Evolutionary conservation across 2,797 vertebrate species (phyloP), one percentile per base, ranked within the genome.

Genomic region (Tragelaphus eurycerus): DNA sequence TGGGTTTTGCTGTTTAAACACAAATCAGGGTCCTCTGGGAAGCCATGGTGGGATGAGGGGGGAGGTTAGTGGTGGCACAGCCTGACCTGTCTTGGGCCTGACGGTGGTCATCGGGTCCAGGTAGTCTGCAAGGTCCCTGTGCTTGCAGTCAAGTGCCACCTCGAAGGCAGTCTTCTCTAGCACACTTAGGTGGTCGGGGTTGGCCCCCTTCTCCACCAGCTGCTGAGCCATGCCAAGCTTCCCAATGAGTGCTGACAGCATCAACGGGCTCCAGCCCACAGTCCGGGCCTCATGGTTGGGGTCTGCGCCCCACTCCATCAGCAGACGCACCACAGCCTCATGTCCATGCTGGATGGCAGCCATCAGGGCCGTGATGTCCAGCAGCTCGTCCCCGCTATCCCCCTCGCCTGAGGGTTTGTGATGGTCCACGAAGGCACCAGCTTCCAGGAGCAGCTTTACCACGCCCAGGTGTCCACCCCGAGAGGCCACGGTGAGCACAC

Each of bases 221-320:
- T 99, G 99, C 98, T 99, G 99, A 67, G 99, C 99, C 97, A 99
- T 98, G 43, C 98, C 98, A 86, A 99, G 99, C 98, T 99, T 99
- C 48, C 99, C 99, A 1, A 99, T 99, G 50, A 99, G 98, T 0
- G 99, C 99, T 1, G 99, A 99, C 93, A 99, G 98, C 99, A 99
- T 99, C 89, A 99, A 98, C 0, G 99, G 99, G 86, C 99, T 99
- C 99, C 99, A 99, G 89, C 99, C 99, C 10, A 99, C 99, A 0
- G 99, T 99, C 98, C 99, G 99, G 96, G 99, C 98, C 12, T 97
- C 96, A 8, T 99, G 99, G 98, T 99, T 99, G 89, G 99, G 99
- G 52, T 99, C 99, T 0, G 99, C 99, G n/a, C 99, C 99, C 99
- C 99, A 99, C 93, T 99, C 99, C 55, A 99, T 83, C 74, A 99